Percentiles rank a stretch among this genome's conserved stretches.
phyloP scores from a whole-genome alignment of 2,888 invertebrate genomes.

The Nycteola revayana region DNA sequence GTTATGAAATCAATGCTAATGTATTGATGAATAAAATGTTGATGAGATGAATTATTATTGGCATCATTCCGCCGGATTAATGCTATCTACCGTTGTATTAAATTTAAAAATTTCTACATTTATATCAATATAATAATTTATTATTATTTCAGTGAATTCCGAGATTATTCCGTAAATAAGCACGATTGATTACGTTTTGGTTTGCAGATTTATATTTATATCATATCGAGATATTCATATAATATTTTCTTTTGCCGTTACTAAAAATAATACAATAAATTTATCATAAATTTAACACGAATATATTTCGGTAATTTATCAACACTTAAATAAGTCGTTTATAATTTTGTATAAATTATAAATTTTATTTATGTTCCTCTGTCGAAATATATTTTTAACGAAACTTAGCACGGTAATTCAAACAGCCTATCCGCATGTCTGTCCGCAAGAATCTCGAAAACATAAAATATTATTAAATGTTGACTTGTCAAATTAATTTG shows the following conservation, averaged over 20 bases:
- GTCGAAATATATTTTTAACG: too few relatives aligned
- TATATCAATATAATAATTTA: too few relatives aligned
- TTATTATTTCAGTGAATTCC: too few relatives aligned
- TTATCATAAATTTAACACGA: too few relatives aligned
- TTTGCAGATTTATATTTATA: too few relatives aligned
- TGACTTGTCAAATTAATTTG: slow-evolving; percentile 13
- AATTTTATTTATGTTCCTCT: slow-evolving; percentile 23
- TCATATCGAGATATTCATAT: too few relatives aligned
- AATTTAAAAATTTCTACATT: too few relatives aligned
- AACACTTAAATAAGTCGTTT: slow-evolving; percentile 18
- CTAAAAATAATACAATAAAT: too few relatives aligned
- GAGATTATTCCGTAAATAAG: too few relatives aligned
- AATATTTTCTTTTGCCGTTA: too few relatives aligned
- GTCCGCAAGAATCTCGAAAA: background rate
- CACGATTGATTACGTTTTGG: too few relatives aligned
- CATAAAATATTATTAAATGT: slow-evolving; percentile 1
- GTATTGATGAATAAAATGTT: slow-evolving; percentile 40
- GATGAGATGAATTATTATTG: slow-evolving; percentile 22
- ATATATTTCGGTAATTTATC: background rate
- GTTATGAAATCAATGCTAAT: slow-evolving; percentile 37
- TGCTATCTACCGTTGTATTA: too few relatives aligned
- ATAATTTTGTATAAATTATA: slow-evolving; percentile 40
- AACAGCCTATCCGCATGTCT: slow-evolving; percentile 16
- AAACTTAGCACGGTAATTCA: slow-evolving; percentile 3
- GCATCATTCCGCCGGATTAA: slow-evolving; percentile 13